Base-by-base conservation (phyloP, 2,888 invertebrate genomes). In the Polyploca ridens region DNA sequence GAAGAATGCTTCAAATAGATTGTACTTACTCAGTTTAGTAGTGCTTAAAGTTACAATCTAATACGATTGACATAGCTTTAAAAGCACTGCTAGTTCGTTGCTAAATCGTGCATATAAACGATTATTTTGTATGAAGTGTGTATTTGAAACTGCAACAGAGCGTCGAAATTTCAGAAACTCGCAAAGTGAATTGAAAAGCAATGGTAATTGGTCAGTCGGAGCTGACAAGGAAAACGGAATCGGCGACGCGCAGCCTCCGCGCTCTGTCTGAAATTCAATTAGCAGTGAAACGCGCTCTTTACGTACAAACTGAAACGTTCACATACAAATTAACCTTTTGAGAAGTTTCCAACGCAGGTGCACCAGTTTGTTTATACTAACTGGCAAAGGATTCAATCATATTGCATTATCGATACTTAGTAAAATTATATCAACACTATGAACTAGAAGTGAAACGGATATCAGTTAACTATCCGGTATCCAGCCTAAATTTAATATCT, bases 131-230 rank as follows among this genome's bases (percentile, higher is more conserved):
- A 77, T 66, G 62, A 66, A 64, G 19, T 66, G 60, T 62, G n/a
- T 46, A 63, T 68, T 71, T 69, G 66, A 68, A 61, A 58, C 54
- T 44, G 62, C 57, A 19, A 57, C 65, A 59, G 62, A 10, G 41
- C 44, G 19, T 61, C 63, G 62, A 64, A 76, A 69, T 73, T 73
- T 75, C 67, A 70, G 69, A 57, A 74, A 80, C 79, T 77, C 76
- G 69, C 78, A 86, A 85, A 87, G 84, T 76, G 86, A 86, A 86
- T 87, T 75, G 79, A 78, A 79, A 82, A 86, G 79, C 79, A 74
- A 75, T 75, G 66, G 46, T 63, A 63, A 62, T 54, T 79, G 75
- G 73, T 68, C 66, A 62, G 68, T 66, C 69, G 68, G 66, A 68
- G 69, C 69, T 63, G 67, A 62, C 58, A 64, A 63, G 62, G 68